These are phyloP conservation scores for Xyliphius kryptos DNA, from an alignment of 2,113 vertebrate genomes.

Conservation along the genomic window DNA sequence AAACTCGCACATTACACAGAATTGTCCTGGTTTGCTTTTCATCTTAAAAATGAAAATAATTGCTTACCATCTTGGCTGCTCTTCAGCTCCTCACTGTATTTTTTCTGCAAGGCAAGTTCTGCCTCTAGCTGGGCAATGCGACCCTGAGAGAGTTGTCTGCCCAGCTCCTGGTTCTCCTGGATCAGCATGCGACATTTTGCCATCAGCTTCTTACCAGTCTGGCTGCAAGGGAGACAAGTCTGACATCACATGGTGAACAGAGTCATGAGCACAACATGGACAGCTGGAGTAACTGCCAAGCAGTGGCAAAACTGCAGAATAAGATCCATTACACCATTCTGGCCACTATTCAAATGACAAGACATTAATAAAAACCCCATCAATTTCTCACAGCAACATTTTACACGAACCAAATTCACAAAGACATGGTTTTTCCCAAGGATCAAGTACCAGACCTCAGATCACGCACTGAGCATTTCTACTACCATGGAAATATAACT, in stretches of 20 bases:
- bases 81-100: constrained; percentile 99
- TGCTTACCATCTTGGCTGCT: constrained; percentile 99
- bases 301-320: too few species aligned
- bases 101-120: constrained; percentile 98
- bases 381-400: constrained; percentile 1
- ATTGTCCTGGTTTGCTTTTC: too few species aligned
- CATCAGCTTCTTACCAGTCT: constrained; percentile 99
- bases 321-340: constrained; percentile 3
- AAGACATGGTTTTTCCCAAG: too few species aligned
- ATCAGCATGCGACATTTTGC: constrained; percentile 99
- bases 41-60: too few species aligned
- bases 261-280: constrained; percentile 43
- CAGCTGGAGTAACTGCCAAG: constrained; percentile 4
- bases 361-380: constrained; percentile 20
- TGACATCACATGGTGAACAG: constrained; percentile 87
- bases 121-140: constrained; percentile 98
- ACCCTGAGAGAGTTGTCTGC: constrained; percentile 97
- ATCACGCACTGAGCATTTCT: too few species aligned
- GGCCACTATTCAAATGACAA: constrained; percentile 13
- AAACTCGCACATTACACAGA: too few species aligned
- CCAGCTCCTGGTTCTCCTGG: constrained; percentile 99
- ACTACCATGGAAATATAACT: too few species aligned
- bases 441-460: too few species aligned
- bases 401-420: constrained; percentile 6
- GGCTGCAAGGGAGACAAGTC: constrained; percentile 98